Evolutionary conservation across 1,140 invertebrate species (phyloP).

Genomic region (Lepidotrigona ventralis): DNA sequence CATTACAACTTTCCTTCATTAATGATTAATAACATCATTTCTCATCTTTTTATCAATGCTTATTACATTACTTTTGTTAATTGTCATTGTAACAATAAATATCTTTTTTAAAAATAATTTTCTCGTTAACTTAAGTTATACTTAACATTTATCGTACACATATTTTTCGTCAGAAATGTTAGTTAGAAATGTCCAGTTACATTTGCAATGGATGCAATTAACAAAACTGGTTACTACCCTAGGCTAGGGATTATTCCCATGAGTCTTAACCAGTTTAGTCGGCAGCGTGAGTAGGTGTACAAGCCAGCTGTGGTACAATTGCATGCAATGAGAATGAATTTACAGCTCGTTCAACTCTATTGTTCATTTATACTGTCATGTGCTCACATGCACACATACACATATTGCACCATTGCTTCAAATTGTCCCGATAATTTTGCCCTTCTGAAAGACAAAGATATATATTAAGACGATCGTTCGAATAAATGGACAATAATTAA

Average conservation of each 20-base stretch:
- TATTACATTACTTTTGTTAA: not conserved
- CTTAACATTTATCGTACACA: not conserved
- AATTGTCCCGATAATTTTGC: not conserved
- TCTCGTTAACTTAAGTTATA: not conserved
- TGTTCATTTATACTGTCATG: not conserved
- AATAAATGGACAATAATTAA: conserved; percentile 4
- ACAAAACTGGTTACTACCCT: conserved; percentile 29
- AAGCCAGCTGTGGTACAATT: not conserved
- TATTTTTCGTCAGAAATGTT: not conserved
- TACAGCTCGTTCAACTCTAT: conserved; percentile 1
- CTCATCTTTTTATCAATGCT: not conserved
- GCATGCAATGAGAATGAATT: conserved; percentile 8
- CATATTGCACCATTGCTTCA: too few relatives aligned
- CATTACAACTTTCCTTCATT: too few relatives aligned
- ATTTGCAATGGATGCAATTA: conserved; percentile 5
- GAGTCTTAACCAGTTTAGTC: conserved; percentile 20
- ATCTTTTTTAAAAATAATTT: not conserved
- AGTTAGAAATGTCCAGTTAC: not conserved
- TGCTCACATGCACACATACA: not conserved
- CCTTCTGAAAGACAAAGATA: not conserved
- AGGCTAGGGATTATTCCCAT: conserved; percentile 25
- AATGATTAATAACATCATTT: too few relatives aligned
- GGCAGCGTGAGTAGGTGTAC: conserved; percentile 2
- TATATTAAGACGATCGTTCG: not conserved
- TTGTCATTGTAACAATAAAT: not conserved